Conservation (phyloP, 2,888 invertebrate genomes). For the Drosophila nigricruria region DNA sequence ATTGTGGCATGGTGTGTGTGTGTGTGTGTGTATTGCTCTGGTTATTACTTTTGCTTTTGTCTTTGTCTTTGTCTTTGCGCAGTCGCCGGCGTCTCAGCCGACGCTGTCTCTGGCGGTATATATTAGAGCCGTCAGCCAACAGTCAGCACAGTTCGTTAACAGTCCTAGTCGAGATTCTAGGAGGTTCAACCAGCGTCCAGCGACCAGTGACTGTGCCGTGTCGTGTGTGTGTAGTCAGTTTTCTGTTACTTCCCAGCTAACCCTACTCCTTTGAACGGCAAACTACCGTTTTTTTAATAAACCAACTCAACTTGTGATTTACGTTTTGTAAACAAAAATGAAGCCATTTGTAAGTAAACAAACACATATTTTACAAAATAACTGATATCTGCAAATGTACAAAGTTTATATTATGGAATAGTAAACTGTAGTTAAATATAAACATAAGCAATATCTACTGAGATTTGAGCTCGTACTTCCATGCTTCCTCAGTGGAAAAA, state of each 20-base stretch:
- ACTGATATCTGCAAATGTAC: no score
- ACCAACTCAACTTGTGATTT: conserved; percentile 71
- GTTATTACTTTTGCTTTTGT: conserved; percentile 51
- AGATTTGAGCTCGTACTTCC: neutral
- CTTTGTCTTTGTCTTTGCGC: conserved; percentile 48
- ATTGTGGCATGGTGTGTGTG: conserved; percentile 31
- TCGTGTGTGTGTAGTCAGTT: conserved; percentile 73
- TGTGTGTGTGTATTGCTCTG: conserved; percentile 44
- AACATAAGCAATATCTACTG: neutral
- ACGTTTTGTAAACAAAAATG: conserved; percentile 72
- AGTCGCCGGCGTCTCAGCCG: conserved; percentile 60
- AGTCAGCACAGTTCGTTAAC: conserved; percentile 86
- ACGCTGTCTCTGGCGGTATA: conserved; percentile 79
- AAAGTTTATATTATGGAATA: neutral
- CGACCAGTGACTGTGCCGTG: conserved; percentile 63
- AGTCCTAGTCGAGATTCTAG: conserved; percentile 86
- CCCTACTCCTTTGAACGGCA: conserved; percentile 39
- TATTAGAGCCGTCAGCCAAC: conserved; percentile 83
- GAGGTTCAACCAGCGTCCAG: conserved; percentile 85
- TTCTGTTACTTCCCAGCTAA: conserved; percentile 44
- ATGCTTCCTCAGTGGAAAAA: neutral
- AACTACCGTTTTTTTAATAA: conserved; percentile 35
- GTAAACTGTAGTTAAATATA: neutral
- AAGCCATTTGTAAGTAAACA: conserved; percentile 84
- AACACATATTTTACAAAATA: conserved; percentile 2